Evolutionary conservation across 92 coral and sea anemone species (phyloP).

Genomic region (Meandrina meandrites): DNA sequence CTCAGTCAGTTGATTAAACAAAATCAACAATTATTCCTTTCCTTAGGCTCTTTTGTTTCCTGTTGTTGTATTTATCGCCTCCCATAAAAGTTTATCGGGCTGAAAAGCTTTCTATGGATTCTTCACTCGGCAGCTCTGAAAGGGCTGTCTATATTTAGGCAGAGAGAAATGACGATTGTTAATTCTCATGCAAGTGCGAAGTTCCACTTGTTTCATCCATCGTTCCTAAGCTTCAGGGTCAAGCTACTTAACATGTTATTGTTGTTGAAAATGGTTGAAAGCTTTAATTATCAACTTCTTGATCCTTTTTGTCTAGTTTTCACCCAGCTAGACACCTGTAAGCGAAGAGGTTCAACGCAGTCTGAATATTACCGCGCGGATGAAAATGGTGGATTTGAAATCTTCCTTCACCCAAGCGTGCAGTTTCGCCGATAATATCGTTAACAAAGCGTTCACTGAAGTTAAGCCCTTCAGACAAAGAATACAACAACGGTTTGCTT

Average conservation of each 20-base stretch:
- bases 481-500: not conserved
- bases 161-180: not conserved
- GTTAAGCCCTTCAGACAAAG: not conserved
- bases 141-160: not conserved
- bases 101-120: not conserved
- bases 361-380: not conserved
- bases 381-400: not conserved
- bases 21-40: slow-evolving; percentile 25
- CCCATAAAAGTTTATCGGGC: not conserved
- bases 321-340: slow-evolving; percentile 23
- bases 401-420: not conserved
- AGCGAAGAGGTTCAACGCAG: not conserved
- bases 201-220: not conserved
- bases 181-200: not conserved
- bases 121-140: not conserved
- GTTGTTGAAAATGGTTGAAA: not conserved
- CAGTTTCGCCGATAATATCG: not conserved
- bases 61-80: not conserved
- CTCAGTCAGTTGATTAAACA: slow-evolving; percentile 24
- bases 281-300: slow-evolving; percentile 13
- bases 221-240: not conserved
- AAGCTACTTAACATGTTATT: slow-evolving; percentile 7
- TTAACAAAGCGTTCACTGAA: not conserved
- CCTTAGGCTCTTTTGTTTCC: slow-evolving; percentile 2
- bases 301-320: not conserved